Evolutionary conservation across 2,888 invertebrate genomes (phyloP).

Genomic region (Agrotis segetum): DNA sequence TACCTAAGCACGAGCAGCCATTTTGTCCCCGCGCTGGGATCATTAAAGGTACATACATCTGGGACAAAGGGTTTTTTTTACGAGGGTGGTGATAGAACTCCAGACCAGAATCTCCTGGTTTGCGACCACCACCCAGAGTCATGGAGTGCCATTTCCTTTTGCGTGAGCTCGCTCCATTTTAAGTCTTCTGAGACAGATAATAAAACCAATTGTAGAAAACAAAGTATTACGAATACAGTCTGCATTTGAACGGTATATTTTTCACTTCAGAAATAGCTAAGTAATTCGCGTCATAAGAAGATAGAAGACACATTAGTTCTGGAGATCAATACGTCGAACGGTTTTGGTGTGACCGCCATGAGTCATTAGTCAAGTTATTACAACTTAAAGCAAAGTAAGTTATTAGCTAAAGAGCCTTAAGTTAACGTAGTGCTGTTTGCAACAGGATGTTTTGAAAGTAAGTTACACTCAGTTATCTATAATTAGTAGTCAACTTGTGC

Average conservation of each 20-base stretch:
- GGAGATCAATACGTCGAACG: neutral
- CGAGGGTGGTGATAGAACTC: no score
- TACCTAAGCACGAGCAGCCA: no score
- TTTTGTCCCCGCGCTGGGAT: no score
- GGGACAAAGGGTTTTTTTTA: no score
- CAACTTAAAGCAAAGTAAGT: slow-evolving; percentile 3
- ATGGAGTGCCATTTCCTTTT: no score
- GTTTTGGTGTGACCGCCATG: neutral
- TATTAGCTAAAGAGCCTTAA: slow-evolving; percentile 4
- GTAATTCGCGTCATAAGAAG: neutral
- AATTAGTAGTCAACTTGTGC: slow-evolving; percentile 25
- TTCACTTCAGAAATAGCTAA: neutral
- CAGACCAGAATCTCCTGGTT: no score
- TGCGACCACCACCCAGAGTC: no score
- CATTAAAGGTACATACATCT: no score
- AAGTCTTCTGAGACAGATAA: no score
- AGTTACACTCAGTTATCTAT: slow-evolving; percentile 10
- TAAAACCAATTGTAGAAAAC: no score
- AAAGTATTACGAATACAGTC: no score
- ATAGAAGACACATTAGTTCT: neutral
- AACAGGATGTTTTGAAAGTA: slow-evolving; percentile 54
- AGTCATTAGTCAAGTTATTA: slow-evolving; percentile 12
- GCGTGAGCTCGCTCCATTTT: no score
- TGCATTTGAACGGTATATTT: neutral
- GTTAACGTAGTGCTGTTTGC: neutral